A percentile compares a stretch with the other conserved stretches of the same genome.
phyloP scores from a whole-genome alignment of 2,888 invertebrate species.

The Gerris lacustris region DNA sequence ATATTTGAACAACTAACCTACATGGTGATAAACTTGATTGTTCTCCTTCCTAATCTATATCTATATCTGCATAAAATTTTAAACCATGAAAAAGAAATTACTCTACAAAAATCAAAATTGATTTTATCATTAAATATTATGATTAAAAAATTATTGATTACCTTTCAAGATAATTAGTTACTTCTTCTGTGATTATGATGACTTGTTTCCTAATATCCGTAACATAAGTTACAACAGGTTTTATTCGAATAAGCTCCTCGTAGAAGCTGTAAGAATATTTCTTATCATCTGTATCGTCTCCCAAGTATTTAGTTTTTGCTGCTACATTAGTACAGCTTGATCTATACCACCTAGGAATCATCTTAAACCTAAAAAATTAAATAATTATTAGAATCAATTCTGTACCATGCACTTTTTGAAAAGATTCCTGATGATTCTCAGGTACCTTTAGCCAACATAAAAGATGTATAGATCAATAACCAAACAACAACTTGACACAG shows the following conservation, averaged over 20 bases:
- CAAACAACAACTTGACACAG: no score
- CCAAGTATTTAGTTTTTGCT: not conserved
- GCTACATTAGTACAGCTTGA: conserved; percentile 6
- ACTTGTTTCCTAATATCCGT: conserved; percentile 9
- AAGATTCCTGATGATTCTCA: no score
- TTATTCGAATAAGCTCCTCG: conserved; percentile 15
- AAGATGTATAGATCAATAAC: no score
- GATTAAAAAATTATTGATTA: conserved; percentile 4
- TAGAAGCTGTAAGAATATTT: conserved; percentile 10
- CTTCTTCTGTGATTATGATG: not conserved
- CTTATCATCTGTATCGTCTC: not conserved
- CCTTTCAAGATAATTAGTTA: conserved; percentile 8
- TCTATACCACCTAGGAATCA: conserved; percentile 15
- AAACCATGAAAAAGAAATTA: no score
- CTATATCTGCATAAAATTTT: no score
- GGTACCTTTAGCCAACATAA: no score
- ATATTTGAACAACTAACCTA: no score
- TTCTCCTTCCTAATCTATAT: no score
- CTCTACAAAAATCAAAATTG: no score
- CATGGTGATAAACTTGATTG: no score
- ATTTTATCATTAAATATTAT: no score
- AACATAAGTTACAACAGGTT: conserved; percentile 1
- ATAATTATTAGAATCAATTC: not conserved
- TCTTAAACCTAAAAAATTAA: conserved; percentile 9
- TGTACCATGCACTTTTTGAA: no score